A percentile compares a stretch with the other conserved stretches of the same genome.
Evolutionary conservation across 2,888 invertebrate genomes (phyloP).

Genomic region (Lasioglossum oenotherae): DNA sequence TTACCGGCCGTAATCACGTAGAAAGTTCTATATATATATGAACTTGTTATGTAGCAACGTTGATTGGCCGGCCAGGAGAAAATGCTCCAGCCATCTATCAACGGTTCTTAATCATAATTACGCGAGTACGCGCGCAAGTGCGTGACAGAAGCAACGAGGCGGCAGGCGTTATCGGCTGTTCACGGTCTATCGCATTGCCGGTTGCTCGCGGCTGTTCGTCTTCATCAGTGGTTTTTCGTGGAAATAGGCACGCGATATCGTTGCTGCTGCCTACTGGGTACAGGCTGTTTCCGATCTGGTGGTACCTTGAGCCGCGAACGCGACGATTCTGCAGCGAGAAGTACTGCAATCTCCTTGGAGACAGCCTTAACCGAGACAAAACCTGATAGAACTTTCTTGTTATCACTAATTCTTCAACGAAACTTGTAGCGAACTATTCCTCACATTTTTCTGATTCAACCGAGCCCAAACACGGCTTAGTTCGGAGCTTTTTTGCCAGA

Average conservation of each 20-base stretch:
- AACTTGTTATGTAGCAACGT: not conserved
- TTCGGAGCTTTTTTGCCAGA: not conserved
- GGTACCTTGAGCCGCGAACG: not conserved
- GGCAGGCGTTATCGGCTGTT: conserved; percentile 73
- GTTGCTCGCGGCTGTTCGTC: conserved; percentile 64
- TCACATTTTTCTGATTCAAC: not conserved
- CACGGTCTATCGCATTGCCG: conserved; percentile 76
- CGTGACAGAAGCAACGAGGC: conserved; percentile 54
- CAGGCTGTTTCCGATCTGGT: not conserved
- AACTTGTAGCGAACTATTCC: not conserved
- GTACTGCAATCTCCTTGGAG: not conserved
- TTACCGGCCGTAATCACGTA: too few relatives aligned
- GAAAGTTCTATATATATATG: not conserved
- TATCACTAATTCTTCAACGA: not conserved
- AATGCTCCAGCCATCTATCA: conserved; percentile 4
- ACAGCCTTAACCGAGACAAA: not conserved
- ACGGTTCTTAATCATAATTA: conserved; percentile 52
- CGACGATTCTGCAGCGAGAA: not conserved
- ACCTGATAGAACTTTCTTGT: not conserved
- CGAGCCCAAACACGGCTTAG: not conserved
- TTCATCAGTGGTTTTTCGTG: conserved; percentile 71
- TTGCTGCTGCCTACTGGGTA: not conserved
- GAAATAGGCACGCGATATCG: conserved; percentile 53
- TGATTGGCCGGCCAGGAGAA: not conserved
- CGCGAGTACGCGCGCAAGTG: conserved; percentile 38